phyloP scores from a whole-genome alignment of 2,797 vertebrate species.

The Pangasius macronema region DNA sequence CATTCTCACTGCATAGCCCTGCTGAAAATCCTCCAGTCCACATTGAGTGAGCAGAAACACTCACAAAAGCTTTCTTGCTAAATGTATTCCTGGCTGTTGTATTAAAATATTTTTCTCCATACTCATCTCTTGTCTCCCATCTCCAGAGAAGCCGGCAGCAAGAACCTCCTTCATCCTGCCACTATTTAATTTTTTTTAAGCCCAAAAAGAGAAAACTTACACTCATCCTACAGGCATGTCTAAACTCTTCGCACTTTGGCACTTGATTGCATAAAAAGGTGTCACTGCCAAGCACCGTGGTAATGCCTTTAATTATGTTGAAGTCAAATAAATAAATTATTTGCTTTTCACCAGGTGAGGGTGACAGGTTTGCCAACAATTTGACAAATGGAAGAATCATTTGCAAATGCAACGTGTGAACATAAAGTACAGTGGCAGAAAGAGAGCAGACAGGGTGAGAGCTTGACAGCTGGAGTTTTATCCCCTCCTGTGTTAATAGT shows the following conservation, averaged over 20 bases:
- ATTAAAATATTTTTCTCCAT: constrained; percentile 57
- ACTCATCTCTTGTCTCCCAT: constrained; percentile 54
- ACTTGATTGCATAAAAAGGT: constrained; percentile 79
- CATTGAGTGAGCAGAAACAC: constrained; percentile 52
- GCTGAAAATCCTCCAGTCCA: constrained; percentile 61
- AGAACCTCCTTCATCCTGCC: constrained; percentile 52
- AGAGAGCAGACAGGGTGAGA: constrained; percentile 70
- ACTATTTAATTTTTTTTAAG: constrained; percentile 80
- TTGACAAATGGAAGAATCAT: constrained; percentile 70
- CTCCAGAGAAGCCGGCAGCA: constrained; percentile 43
- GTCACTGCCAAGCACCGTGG: constrained; percentile 70
- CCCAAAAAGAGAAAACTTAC: constrained; percentile 72
- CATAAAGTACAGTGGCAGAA: constrained; percentile 60
- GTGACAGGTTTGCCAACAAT: constrained; percentile 81
- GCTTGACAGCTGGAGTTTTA: constrained; percentile 77
- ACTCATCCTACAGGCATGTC: constrained; percentile 69
- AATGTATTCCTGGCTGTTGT: constrained; percentile 64
- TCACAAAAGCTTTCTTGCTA: constrained; percentile 57
- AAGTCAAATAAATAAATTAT: constrained; percentile 84
- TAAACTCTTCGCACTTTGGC: constrained; percentile 71
- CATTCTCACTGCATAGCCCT: constrained; percentile 41
- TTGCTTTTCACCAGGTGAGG: constrained; percentile 74
- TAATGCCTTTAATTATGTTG: constrained; percentile 82
- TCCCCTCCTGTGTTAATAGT: constrained; percentile 69
- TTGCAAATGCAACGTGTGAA: constrained; percentile 51